Percentiles rank a stretch among this genome's conserved stretches.
Conservation (phyloP, 2,113 vertebrate genomes). For the Sula dactylatra region DNA sequence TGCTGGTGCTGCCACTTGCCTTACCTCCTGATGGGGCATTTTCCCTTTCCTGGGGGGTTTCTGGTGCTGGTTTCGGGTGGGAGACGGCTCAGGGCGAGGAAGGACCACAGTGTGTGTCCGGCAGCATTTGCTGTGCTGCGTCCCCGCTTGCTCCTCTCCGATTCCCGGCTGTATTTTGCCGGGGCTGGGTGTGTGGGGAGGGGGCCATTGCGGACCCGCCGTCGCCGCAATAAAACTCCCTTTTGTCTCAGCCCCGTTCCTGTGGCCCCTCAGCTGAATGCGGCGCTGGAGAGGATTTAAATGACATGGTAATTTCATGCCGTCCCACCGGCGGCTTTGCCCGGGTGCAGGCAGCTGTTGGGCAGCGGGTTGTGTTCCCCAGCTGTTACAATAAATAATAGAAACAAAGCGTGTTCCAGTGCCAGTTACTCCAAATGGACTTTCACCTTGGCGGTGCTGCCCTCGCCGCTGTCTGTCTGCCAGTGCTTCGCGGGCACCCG, state of each 20-base stretch:
- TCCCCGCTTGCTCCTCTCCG: background rate
- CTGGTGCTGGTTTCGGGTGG: background rate
- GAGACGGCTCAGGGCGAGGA: background rate
- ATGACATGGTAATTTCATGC: constrained; percentile 64
- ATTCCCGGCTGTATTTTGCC: background rate
- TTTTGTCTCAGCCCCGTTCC: constrained; percentile 37
- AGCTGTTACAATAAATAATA: constrained; percentile 41
- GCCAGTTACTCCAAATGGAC: background rate
- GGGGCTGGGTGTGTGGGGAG: background rate
- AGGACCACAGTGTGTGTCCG: fast-evolving
- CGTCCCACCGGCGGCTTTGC: background rate
- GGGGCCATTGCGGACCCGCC: background rate
- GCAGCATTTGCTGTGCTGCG: fast-evolving
- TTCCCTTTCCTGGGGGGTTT: background rate
- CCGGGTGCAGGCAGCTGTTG: constrained; percentile 37
- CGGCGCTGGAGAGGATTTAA: constrained; percentile 27
- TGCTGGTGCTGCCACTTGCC: background rate
- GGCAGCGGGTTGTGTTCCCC: constrained; percentile 8
- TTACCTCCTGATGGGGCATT: background rate
- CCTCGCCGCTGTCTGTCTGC: background rate
- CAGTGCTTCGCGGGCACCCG: fast-evolving
- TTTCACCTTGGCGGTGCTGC: background rate
- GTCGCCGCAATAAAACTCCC: background rate
- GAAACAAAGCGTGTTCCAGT: background rate
- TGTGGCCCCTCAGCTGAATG: constrained; percentile 27